Conservation (phyloP, 2,797 vertebrate genomes). For the Hirundo rustica region DNA sequence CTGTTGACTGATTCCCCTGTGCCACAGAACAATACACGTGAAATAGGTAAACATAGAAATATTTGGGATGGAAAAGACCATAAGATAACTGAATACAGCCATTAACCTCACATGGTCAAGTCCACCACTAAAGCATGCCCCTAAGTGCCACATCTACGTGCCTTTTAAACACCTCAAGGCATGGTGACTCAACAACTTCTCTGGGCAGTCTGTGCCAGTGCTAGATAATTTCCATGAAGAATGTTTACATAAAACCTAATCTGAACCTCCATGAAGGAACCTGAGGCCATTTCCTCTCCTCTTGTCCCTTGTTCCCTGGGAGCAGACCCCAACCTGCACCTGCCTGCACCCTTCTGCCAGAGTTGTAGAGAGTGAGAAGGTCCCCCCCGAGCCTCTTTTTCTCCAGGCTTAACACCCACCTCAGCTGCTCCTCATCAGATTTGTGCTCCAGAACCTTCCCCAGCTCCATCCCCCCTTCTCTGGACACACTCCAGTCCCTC, state of each 20-base stretch:
- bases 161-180: neutral
- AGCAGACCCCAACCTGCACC: accelerated
- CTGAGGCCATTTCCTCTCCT: neutral
- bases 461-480: too few relatives aligned
- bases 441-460: too few relatives aligned
- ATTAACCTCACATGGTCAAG: neutral
- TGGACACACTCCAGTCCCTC: too few relatives aligned
- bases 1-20: neutral
- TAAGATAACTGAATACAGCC: neutral
- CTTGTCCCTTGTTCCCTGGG: neutral
- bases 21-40: neutral
- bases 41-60: neutral
- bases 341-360: neutral
- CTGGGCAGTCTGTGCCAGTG: neutral
- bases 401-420: too few relatives aligned
- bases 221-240: neutral
- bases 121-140: neutral
- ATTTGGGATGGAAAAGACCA: neutral
- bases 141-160: accelerated
- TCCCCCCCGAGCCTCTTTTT: too few relatives aligned
- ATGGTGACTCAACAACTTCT: neutral
- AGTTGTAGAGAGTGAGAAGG: neutral
- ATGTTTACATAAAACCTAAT: neutral
- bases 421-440: too few relatives aligned
- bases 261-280: neutral